phyloP scores from a whole-genome alignment of 64 coral and sea anemone species.

The Cladopsammia gracilis region DNA sequence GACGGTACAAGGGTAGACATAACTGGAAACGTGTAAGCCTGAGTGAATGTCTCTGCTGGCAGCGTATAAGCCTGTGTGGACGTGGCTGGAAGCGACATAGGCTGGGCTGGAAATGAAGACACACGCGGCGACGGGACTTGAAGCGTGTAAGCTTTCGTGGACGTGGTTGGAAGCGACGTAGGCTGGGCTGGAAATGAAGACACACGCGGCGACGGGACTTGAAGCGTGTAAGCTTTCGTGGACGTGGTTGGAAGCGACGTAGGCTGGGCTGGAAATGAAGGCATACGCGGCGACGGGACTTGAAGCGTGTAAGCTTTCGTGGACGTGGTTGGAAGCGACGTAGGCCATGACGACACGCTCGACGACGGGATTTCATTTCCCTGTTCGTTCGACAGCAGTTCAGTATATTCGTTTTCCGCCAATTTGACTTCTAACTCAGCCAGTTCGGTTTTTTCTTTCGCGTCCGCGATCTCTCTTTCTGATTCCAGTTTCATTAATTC shows the following conservation, averaged over 20 bases:
- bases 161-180: neutral
- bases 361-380: neutral
- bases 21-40: no score
- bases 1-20: no score
- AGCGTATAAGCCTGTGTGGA: no score
- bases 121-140: no score
- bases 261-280: no score
- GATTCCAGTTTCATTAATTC: conserved; percentile 11
- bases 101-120: neutral
- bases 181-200: neutral
- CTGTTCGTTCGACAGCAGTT: neutral
- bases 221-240: neutral
- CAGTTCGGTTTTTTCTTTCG: conserved; percentile 4
- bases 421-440: conserved; percentile 23
- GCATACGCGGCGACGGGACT: no score
- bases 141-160: no score
- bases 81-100: neutral
- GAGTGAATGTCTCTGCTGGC: no score
- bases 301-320: neutral
- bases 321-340: neutral
- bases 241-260: neutral
- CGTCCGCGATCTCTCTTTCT: neutral
- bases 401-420: neutral
- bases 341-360: neutral
- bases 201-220: no score